phyloP scores from a whole-genome alignment of 2,888 invertebrate genomes.

The Clunio marinus region DNA sequence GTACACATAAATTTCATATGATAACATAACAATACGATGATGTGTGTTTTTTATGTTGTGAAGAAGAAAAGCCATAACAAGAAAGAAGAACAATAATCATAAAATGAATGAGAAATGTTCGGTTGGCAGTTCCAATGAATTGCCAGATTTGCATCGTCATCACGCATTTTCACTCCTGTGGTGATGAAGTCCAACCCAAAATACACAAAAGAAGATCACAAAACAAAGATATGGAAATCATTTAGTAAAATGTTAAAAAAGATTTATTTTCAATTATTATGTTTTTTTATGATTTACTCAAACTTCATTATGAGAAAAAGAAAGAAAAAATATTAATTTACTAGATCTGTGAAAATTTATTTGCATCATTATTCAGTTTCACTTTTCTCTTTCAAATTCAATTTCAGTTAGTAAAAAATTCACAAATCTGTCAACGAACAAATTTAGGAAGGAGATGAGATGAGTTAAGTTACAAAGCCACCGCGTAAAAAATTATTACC shows the following conservation, averaged over 20 bases:
- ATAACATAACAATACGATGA: slow-evolving; percentile 28
- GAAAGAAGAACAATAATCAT: slow-evolving; percentile 26
- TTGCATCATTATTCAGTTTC: not conserved
- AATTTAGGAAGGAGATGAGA: slow-evolving; percentile 29
- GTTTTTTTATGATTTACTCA: slow-evolving; percentile 2
- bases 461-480: slow-evolving; percentile 13
- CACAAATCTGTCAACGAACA: slow-evolving; percentile 39
- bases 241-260: not conserved
- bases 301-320: too few species aligned
- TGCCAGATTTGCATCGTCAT: not conserved
- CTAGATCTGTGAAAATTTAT: too few species aligned
- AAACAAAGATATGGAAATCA: not conserved
- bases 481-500: slow-evolving; percentile 36
- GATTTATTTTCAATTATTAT: slow-evolving; percentile 21
- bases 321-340: too few species aligned
- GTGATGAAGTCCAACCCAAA: not conserved
- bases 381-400: not conserved
- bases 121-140: slow-evolving; percentile 18
- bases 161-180: not conserved
- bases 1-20: slow-evolving; percentile 11
- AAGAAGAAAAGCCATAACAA: not conserved
- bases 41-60: slow-evolving; percentile 9
- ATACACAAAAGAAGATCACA: not conserved
- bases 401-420: slow-evolving; percentile 9
- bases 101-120: slow-evolving; percentile 28